phyloP scores from a whole-genome alignment of 2,797 vertebrate species.

The Lithobates pipiens region DNA sequence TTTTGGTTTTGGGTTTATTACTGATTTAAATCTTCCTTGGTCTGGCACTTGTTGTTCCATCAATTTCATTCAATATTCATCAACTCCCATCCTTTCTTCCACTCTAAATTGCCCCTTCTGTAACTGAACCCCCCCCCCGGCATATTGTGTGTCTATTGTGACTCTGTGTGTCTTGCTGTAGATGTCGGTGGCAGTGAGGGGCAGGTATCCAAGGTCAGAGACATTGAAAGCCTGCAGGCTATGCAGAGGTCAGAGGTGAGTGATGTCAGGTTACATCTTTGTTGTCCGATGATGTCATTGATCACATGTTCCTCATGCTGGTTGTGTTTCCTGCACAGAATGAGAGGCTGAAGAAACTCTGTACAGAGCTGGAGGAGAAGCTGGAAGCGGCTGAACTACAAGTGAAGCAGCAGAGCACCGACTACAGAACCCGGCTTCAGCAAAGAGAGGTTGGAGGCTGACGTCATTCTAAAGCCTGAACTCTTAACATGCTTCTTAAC shows the following conservation, averaged over 20 bases:
- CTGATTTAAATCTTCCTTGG: too few relatives aligned
- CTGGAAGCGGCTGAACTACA: conserved; percentile 94
- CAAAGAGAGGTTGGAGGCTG: conserved; percentile 87
- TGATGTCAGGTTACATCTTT: neutral
- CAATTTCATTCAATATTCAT: too few relatives aligned
- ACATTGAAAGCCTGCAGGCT: conserved; percentile 82
- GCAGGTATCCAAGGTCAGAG: conserved; percentile 82
- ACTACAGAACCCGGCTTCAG: conserved; percentile 88
- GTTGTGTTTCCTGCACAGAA: conserved; percentile 74
- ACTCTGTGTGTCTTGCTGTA: conserved; percentile 69
- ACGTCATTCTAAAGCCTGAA: too few relatives aligned
- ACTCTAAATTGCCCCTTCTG: too few relatives aligned
- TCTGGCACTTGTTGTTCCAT: too few relatives aligned
- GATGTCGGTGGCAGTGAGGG: conserved; percentile 83
- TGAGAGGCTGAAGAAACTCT: conserved; percentile 85
- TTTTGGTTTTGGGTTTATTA: too few relatives aligned
- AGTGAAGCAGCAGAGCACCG: conserved; percentile 87
- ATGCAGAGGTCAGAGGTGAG: conserved; percentile 90
- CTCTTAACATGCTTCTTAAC: too few relatives aligned
- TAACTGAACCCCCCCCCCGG: too few relatives aligned
- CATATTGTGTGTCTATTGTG: too few relatives aligned
- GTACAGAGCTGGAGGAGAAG: conserved; percentile 92
- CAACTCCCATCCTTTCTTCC: too few relatives aligned
- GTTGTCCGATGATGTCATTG: too few relatives aligned
- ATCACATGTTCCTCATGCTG: neutral